Base-by-base conservation (phyloP, 2,113 vertebrate genomes). In the Helogale parvula region DNA sequence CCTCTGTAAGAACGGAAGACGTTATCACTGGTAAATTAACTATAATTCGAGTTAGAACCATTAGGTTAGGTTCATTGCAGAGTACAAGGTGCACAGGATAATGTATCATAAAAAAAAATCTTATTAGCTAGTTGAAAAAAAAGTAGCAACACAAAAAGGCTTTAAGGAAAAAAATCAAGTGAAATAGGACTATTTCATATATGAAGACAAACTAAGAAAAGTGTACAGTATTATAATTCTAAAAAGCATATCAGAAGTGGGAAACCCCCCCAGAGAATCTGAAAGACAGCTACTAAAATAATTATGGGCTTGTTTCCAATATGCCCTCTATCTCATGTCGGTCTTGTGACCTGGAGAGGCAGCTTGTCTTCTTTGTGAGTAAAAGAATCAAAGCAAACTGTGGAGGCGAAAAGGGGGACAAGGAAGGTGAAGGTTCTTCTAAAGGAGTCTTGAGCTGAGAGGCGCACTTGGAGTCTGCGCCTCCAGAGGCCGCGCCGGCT, bases 291-390 rank as follows among this genome's bases (percentile, higher is more conserved):
- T 66, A 85, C 35, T 79, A 23, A 89, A 50, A 86, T 66, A 87
- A 91, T 11, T 81, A n/a, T 11, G 60, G 38, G 81, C 86, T 79
- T 89, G 68, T 41, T 50, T 16, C 38, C 47, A 89, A 72, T 14
- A 71, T 31, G 54, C 15, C 41, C 29, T 68, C 54, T 88, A 63
- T 76, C 91, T 83, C 68, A 35, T 79, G 91, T 89, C 47, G 31
- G 71, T 97, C 95, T 94, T 74, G n/a, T 86, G 95, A 97, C 66
- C 27, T 1, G 1, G 52, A 47, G 1, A 88, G 69, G n/a, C 33
- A 82, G 31, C n/a, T 82, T 63, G 23, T 60, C 35, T 41, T 54
- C 38, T 68, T n/a, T 21, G 19, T 4, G 11, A 25, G 35, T 50
- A 19, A 66, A 77, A 94, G 33, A 66, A 69, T 10, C 27, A 80